These are phyloP conservation scores for Crax fasciolata DNA, from an alignment of 2,797 vertebrate genomes.

Conservation along the genomic window DNA sequence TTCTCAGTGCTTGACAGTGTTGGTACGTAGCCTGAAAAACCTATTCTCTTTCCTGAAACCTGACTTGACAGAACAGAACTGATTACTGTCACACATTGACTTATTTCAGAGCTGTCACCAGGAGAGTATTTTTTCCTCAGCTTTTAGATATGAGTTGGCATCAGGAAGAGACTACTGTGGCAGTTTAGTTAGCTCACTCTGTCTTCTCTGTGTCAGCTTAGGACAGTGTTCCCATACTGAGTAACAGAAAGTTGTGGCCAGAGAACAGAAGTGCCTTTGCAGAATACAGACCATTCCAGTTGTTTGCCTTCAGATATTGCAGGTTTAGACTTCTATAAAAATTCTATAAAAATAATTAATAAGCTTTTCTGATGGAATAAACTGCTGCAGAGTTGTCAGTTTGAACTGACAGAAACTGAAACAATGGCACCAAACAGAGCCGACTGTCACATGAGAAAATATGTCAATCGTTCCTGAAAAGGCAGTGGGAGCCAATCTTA, in stretches of 20 bases:
- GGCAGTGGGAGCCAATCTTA: background rate
- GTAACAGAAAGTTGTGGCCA: background rate
- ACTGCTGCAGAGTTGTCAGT: background rate
- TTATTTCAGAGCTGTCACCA: constrained; percentile 38
- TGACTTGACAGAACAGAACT: background rate
- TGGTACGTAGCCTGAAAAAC: background rate
- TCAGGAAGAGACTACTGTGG: constrained; percentile 10
- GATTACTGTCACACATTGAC: constrained; percentile 34
- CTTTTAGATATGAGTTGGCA: constrained; percentile 47
- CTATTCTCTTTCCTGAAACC: background rate
- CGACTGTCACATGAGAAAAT: constrained; percentile 6
- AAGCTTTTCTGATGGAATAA: background rate
- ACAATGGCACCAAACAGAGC: background rate
- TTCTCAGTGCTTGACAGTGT: constrained; percentile 25
- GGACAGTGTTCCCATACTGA: background rate
- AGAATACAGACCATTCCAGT: background rate
- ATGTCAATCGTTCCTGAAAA: background rate
- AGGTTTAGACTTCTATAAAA: background rate
- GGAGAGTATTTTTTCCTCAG: background rate
- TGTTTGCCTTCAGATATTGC: background rate
- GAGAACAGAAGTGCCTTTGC: background rate
- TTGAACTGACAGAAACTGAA: background rate
- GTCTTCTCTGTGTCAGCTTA: constrained; percentile 38
- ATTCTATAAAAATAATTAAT: background rate
- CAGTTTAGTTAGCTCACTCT: constrained; percentile 19